Evolutionary conservation across 2,797 vertebrate genomes (phyloP).

Genomic region (Tolypeutes matacus): DNA sequence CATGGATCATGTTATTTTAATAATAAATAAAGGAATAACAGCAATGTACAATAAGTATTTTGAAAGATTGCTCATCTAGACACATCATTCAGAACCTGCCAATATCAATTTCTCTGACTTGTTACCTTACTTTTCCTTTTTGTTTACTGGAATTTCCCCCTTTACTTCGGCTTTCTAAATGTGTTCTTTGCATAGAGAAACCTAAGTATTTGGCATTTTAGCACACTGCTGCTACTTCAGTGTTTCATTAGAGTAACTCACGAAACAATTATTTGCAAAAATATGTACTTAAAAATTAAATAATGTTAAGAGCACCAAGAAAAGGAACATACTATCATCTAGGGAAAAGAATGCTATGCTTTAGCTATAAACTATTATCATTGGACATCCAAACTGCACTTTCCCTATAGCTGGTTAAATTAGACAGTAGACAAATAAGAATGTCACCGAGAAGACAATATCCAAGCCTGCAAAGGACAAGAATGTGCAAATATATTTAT

Average conservation of each 20-base stretch:
- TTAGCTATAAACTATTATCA: constrained; percentile 5
- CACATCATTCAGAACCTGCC: constrained; percentile 91
- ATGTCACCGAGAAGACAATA: constrained; percentile 54
- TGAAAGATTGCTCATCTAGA: constrained; percentile 90
- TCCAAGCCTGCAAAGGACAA: constrained; percentile 67
- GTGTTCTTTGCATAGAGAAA: constrained; percentile 71
- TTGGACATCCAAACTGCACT: constrained; percentile 31
- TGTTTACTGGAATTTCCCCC: constrained; percentile 85
- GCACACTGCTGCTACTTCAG: constrained; percentile 73
- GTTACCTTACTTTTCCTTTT: constrained; percentile 89
- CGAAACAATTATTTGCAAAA: constrained; percentile 85
- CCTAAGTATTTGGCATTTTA: constrained; percentile 71
- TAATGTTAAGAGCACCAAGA: constrained; percentile 83
- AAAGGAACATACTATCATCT: constrained; percentile 60
- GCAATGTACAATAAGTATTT: constrained; percentile 89
- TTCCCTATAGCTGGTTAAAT: constrained; percentile 67
- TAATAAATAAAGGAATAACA: constrained; percentile 93
- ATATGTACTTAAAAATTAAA: constrained; percentile 85
- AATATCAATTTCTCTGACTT: constrained; percentile 92
- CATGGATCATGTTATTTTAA: constrained; percentile 98
- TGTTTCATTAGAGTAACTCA: constrained; percentile 84
- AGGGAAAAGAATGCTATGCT: constrained; percentile 45
- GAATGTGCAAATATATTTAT: constrained; percentile 66
- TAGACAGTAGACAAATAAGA: constrained; percentile 71
- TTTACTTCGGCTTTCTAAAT: constrained; percentile 87